These are phyloP conservation scores for Sinotaia quadrata DNA, from an alignment of 2,888 invertebrate species.

Conservation along the genomic window DNA sequence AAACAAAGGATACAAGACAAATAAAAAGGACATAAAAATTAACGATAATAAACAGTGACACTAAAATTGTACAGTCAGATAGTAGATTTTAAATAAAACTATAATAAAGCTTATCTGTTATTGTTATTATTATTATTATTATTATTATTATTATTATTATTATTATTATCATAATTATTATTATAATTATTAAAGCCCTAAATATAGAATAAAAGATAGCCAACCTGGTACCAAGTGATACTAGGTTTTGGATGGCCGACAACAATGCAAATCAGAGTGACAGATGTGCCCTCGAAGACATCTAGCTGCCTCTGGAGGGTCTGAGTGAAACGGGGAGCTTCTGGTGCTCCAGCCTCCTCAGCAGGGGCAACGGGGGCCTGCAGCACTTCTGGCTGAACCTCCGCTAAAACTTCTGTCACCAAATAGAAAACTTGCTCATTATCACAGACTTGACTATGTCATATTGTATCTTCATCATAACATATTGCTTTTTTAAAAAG, in stretches of 20 bases:
- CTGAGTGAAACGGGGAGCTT: constrained; percentile 68
- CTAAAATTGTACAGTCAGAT: no score
- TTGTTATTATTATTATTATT: no score
- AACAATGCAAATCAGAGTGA: constrained; percentile 84
- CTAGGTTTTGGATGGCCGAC: constrained; percentile 84
- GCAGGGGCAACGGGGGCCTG: constrained; percentile 76
- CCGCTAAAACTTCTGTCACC: constrained; percentile 33
- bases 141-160: no score
- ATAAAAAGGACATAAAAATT: no score
- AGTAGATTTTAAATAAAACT: no score
- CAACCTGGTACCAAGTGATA: constrained; percentile 79
- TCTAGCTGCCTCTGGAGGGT: constrained; percentile 78
- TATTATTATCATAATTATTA: not conserved
- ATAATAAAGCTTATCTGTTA: no score
- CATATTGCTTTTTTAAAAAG: no score
- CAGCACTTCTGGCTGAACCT: constrained; percentile 35
- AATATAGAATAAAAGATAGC: not conserved
- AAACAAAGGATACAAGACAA: no score
- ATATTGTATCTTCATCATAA: no score
- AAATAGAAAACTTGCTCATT: no score
- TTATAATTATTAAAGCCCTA: not conserved
- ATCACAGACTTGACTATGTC: no score
- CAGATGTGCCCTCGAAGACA: constrained; percentile 78
- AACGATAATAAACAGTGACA: no score
- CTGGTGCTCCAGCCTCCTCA: constrained; percentile 77